These are phyloP conservation scores for Tychaedon coryphoeus DNA, from an alignment of 2,113 vertebrate species.

Conservation along the genomic window DNA sequence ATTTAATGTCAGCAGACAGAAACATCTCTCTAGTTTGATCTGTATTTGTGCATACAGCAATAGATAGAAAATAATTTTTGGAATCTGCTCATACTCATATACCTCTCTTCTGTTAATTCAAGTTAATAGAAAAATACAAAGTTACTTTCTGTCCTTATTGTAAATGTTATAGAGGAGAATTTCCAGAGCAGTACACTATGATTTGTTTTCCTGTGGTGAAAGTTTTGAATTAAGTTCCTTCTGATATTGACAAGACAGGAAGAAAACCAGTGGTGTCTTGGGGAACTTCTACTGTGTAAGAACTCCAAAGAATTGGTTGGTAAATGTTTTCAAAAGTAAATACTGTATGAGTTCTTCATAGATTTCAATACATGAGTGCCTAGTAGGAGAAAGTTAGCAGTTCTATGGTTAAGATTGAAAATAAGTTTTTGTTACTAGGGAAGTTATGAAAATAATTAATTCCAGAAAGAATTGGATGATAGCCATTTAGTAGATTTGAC, in stretches of 20 bases:
- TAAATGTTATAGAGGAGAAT: not conserved
- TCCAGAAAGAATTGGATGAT: not conserved
- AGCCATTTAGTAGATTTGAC: not conserved
- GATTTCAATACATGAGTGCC: not conserved
- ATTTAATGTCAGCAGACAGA: not conserved
- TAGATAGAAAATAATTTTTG: not conserved
- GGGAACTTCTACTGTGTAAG: not conserved
- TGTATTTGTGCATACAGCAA: not conserved
- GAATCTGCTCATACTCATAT: fast-evolving
- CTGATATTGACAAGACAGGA: not conserved
- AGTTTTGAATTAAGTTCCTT: not conserved
- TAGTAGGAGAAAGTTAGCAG: not conserved
- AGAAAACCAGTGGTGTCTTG: not conserved
- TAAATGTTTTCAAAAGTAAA: not conserved
- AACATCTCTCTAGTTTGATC: not conserved
- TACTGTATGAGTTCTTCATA: not conserved
- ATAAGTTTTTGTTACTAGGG: not conserved
- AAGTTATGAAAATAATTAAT: not conserved
- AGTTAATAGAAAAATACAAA: not conserved
- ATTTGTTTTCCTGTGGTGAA: not conserved
- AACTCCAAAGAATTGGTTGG: not conserved
- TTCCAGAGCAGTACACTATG: not conserved
- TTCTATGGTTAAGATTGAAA: not conserved
- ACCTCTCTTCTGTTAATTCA: not conserved
- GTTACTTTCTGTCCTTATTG: not conserved